A percentile compares a stretch with the other conserved stretches of the same genome.
phyloP scores from a whole-genome alignment of 2,888 invertebrate genomes.

The Syritta pipiens region DNA sequence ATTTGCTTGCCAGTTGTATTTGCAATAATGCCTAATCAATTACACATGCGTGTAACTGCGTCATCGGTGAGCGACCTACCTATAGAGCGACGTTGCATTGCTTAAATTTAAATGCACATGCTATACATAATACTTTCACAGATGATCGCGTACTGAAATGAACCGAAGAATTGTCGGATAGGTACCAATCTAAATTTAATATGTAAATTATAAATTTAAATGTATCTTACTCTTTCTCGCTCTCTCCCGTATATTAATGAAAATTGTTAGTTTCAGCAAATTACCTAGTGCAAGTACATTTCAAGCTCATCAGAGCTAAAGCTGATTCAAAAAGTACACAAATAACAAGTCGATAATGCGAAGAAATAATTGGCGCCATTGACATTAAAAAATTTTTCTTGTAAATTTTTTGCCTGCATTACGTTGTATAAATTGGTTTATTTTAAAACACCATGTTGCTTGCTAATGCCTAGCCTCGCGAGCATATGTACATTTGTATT shows the following conservation, averaged over 20 bases:
- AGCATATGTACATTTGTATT: constrained; percentile 42
- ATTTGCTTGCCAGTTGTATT: too few species aligned
- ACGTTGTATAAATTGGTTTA: constrained; percentile 47
- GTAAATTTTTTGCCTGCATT: constrained; percentile 11
- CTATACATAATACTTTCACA: constrained; percentile 44
- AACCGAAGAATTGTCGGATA: constrained; percentile 33
- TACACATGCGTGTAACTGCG: constrained; percentile 53
- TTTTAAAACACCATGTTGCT: constrained; percentile 52
- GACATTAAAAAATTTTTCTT: constrained; percentile 50
- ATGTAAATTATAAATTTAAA: constrained; percentile 17
- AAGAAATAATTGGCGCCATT: constrained; percentile 61
- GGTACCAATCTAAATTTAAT: constrained; percentile 15
- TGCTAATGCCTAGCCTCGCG: constrained; percentile 4
- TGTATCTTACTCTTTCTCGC: too few species aligned
- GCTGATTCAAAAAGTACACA: not conserved
- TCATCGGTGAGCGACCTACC: constrained; percentile 68
- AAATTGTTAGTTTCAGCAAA: too few species aligned
- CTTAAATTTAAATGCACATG: constrained; percentile 56
- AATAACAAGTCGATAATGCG: constrained; percentile 17
- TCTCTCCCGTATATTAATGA: too few species aligned
- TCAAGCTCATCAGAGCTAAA: not conserved
- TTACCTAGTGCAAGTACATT: not conserved
- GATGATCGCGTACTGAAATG: constrained; percentile 52
- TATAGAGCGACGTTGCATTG: not conserved
- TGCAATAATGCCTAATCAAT: not conserved